phyloP scores from a whole-genome alignment of 2,113 vertebrate genomes.

The Chloroceryle aenea region DNA sequence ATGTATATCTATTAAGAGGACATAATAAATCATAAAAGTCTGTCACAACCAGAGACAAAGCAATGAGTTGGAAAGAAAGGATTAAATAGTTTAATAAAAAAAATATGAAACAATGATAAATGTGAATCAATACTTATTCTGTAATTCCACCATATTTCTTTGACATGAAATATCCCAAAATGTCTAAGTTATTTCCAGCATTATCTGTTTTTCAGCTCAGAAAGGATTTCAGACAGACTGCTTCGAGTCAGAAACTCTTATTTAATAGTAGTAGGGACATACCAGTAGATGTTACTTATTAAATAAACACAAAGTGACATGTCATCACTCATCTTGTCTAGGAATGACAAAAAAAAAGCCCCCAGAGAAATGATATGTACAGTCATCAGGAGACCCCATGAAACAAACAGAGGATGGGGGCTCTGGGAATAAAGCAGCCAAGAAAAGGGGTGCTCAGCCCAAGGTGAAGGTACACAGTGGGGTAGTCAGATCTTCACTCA shows the following conservation, averaged over 20 bases:
- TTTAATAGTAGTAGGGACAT: too few species aligned
- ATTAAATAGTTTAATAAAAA: slow-evolving; percentile 65
- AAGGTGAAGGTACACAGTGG: fast-evolving
- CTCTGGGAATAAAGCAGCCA: not conserved
- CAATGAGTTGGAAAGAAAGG: slow-evolving; percentile 11
- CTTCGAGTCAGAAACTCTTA: not conserved
- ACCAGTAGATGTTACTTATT: not conserved
- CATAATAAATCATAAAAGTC: slow-evolving; percentile 35
- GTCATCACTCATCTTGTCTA: not conserved
- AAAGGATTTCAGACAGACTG: not conserved
- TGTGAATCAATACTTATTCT: slow-evolving; percentile 4
- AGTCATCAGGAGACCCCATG: not conserved
- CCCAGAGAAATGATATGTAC: not conserved
- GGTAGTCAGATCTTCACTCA: fast-evolving
- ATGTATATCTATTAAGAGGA: not conserved
- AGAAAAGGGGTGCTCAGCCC: not conserved
- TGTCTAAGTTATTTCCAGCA: not conserved
- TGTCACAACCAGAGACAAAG: slow-evolving; percentile 8
- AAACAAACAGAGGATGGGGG: fast-evolving
- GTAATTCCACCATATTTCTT: not conserved
- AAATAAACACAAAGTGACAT: not conserved
- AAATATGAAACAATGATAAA: slow-evolving; percentile 33
- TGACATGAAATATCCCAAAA: slow-evolving; percentile 2
- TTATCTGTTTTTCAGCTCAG: not conserved
- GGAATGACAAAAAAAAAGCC: not conserved